These are phyloP conservation scores for Podarcis cretensis DNA, from an alignment of 2,113 vertebrate genomes.

Conservation along the genomic window DNA sequence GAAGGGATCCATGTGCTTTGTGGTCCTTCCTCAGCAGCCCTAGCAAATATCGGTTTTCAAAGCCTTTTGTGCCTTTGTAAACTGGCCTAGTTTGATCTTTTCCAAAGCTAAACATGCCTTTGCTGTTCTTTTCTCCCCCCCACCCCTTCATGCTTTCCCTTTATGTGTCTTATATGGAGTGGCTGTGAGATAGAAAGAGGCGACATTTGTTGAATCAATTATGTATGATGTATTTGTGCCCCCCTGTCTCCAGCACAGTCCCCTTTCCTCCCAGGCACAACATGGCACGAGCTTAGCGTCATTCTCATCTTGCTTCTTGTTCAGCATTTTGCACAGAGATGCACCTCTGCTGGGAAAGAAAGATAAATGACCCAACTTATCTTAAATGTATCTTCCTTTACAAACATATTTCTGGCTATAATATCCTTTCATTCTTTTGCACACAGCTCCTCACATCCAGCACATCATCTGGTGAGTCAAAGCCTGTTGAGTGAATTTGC, in stretches of 20 bases:
- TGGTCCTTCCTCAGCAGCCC: not conserved
- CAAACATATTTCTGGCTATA: not conserved
- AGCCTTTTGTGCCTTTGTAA: not conserved
- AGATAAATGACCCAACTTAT: not conserved
- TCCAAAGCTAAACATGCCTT: not conserved
- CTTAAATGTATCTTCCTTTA: not conserved
- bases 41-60: not conserved
- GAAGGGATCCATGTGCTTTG: not conserved
- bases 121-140: not conserved
- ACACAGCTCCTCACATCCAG: not conserved
- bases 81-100: not conserved
- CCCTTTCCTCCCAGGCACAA: not conserved
- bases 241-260: not conserved
- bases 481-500: not conserved
- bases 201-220: constrained; percentile 5
- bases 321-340: constrained; percentile 1
- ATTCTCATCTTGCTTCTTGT: not conserved
- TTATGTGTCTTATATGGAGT: not conserved
- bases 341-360: not conserved
- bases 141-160: not conserved
- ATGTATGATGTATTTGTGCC: not conserved
- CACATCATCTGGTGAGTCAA: not conserved
- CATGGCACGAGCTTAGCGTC: not conserved
- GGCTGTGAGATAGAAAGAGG: not conserved
- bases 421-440: not conserved